Evolutionary conservation across 2,113 vertebrate genomes (phyloP), one percentile per base, ranked within the genome.

Genomic region (Nymphicus hollandicus): DNA sequence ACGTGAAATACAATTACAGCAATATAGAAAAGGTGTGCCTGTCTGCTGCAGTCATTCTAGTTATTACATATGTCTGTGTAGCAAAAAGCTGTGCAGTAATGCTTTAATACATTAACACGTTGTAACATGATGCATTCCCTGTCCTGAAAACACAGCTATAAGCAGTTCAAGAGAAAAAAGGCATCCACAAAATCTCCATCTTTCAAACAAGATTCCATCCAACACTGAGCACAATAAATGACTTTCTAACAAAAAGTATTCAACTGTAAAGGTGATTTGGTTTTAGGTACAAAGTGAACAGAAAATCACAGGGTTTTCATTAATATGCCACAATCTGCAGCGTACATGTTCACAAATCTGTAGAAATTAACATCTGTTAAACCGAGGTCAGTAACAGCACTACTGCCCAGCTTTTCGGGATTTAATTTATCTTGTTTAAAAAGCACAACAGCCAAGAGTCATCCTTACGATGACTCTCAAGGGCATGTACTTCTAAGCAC

Each of bases 401-500:
- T 41, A 33, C 35, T 69, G 52, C 44, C 49, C 31, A 37, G 3
- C 17, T 18, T 33, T 6, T 33, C 55, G 37, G 47, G 27, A 11
- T 6, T 50, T 44, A 20, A 18, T 5, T 50, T 18, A 17, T 9
- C 10, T 25, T 13, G 4, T 80, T 65, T 13, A 46, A 81, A 37
- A 61, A 37, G 43, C 37, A 47, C 39, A 69, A 80, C 3, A 10
- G 27, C 31, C 60, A n/a, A 3, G 43, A 81, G 39, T 24, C 56
- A 73, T 5, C 47, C 39, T 23, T 22, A 2, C 18, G 49, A 3
- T 12, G 29, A 3, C 22, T 35, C 33, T 5, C 52, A 50, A 3
- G 1, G 33, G 19, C 35, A 17, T 5, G 0, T 1, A 2, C 6
- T 5, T 33, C 16, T 15, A 11, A 33, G 41, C 33, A 43, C 31